Evolutionary conservation across 2,888 invertebrate genomes (phyloP).

Genomic region (Trissolcus brochymenae): DNA sequence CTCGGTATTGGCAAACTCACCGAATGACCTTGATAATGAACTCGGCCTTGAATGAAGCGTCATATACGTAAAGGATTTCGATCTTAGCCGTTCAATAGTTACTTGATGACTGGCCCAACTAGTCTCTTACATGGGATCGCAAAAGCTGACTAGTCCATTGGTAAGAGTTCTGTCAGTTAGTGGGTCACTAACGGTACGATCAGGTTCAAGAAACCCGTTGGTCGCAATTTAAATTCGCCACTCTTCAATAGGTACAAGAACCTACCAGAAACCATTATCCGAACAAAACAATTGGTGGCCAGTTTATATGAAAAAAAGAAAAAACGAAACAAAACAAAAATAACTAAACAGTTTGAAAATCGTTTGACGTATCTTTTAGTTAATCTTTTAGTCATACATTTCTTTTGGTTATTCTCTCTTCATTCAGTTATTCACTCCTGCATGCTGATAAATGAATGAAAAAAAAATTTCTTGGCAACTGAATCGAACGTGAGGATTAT

Average conservation of each 20-base stretch:
- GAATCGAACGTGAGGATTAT: too few relatives aligned
- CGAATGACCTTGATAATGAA: slow-evolving; percentile 49
- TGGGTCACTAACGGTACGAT: slow-evolving; percentile 75
- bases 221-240: slow-evolving; percentile 63
- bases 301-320: too few relatives aligned
- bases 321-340: slow-evolving; percentile 6
- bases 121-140: slow-evolving; percentile 41
- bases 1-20: slow-evolving; percentile 34
- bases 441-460: too few relatives aligned
- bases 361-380: too few relatives aligned
- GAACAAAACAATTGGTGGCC: slow-evolving; percentile 9
- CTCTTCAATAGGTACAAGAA: slow-evolving; percentile 30
- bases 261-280: slow-evolving; percentile 32
- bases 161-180: slow-evolving; percentile 71
- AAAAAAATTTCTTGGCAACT: too few relatives aligned
- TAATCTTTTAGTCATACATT: too few relatives aligned
- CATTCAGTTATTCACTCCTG: too few relatives aligned
- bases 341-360: slow-evolving; percentile 55
- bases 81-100: slow-evolving; percentile 62
- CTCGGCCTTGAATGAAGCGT: slow-evolving; percentile 51
- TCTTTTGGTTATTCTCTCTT: too few relatives aligned
- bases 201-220: slow-evolving; percentile 73
- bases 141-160: slow-evolving; percentile 63
- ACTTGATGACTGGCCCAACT: slow-evolving; percentile 62
- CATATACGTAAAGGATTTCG: slow-evolving; percentile 53